These are phyloP conservation scores for Eptatretus atami DNA, from an alignment of 2,797 vertebrate species.

Conservation along the genomic window DNA sequence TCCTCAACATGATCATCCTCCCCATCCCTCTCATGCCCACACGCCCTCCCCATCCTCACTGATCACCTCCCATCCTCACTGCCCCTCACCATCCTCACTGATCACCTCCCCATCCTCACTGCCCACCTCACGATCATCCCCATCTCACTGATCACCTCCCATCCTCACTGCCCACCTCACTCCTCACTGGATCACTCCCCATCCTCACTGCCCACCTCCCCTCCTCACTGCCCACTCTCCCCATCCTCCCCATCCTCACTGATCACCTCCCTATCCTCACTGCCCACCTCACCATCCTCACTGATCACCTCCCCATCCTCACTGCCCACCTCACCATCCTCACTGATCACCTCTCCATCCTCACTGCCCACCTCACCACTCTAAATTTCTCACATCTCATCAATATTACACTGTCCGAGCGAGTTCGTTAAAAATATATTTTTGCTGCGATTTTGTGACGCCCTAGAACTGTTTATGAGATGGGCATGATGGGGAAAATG, in stretches of 20 bases:
- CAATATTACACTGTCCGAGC: too few relatives aligned
- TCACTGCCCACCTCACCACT: neutral
- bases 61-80: neutral
- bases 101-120: neutral
- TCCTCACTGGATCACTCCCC: too few relatives aligned
- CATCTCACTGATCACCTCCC: too few relatives aligned
- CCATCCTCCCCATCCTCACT: neutral
- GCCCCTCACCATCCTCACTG: constrained; percentile 6
- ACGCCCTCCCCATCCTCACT: neutral
- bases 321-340: neutral
- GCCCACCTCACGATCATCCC: neutral
- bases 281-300: neutral
- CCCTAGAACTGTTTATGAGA: too few relatives aligned
- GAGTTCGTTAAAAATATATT: too few relatives aligned
- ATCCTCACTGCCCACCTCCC: too few relatives aligned
- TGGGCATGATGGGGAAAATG: too few relatives aligned
- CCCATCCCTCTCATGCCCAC: neutral
- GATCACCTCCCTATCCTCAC: neutral
- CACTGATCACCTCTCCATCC: neutral
- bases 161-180: rapidly evolving
- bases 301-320: neutral
- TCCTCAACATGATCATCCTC: too few relatives aligned
- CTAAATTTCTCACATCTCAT: neutral
- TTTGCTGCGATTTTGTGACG: too few relatives aligned
- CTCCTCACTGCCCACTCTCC: neutral